Conservation (phyloP, 2,888 invertebrate genomes). For the Cosmopolites sordidus region DNA sequence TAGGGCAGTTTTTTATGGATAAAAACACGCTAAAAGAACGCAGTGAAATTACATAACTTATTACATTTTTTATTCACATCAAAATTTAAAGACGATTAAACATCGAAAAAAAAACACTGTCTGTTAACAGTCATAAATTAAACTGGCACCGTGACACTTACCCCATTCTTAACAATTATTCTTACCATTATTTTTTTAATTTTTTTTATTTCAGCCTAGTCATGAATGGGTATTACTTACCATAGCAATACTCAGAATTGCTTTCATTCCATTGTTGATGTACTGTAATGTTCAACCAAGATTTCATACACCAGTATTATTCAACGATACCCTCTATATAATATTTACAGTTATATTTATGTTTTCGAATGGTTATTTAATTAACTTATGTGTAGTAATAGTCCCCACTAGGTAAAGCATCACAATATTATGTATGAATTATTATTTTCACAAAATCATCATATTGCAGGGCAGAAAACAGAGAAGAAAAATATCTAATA, state of each 20-base stretch:
- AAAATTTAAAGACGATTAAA: no score
- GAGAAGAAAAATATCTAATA: conserved; percentile 18
- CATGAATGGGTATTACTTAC: conserved; percentile 62
- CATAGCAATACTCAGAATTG: conserved; percentile 59
- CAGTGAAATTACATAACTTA: no score
- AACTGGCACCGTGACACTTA: no score
- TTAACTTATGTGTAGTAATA: conserved; percentile 78
- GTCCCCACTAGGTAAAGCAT: conserved; percentile 17
- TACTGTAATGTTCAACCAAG: conserved; percentile 83
- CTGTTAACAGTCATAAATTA: no score
- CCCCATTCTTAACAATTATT: no score
- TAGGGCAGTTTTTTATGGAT: no score
- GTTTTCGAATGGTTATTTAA: conserved; percentile 82
- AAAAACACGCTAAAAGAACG: no score
- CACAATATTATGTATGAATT: no score
- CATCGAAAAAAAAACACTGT: no score
- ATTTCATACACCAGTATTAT: conserved; percentile 67
- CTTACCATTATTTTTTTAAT: conserved; percentile 11
- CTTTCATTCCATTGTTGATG: conserved; percentile 77
- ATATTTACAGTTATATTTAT: conserved; percentile 72
- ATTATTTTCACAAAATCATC: background rate
- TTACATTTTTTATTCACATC: no score
- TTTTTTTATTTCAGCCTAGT: conserved; percentile 58
- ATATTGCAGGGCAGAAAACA: conserved; percentile 15
- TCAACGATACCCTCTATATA: conserved; percentile 74